These are phyloP conservation scores for Trichonephila inaurata DNA, from an alignment of 1,140 invertebrate genomes.

Conservation along the genomic window DNA sequence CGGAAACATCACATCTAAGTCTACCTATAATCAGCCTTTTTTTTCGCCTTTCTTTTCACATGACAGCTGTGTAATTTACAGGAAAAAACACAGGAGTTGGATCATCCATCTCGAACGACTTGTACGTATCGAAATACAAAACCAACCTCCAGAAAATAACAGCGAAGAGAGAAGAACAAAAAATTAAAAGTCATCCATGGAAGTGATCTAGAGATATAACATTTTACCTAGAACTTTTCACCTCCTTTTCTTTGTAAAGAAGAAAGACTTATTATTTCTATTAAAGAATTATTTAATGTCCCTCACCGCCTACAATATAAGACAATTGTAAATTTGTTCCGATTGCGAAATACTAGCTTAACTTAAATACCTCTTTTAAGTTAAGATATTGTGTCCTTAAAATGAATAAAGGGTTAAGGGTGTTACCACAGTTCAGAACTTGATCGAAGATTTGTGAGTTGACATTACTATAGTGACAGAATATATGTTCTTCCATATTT, in stretches of 20 bases:
- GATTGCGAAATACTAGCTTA: neutral
- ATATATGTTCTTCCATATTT: no score
- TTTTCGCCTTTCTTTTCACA: slow-evolving; percentile 17
- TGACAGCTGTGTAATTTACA: slow-evolving; percentile 57
- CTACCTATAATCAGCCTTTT: slow-evolving; percentile 65
- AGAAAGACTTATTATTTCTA: neutral
- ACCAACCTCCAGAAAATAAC: slow-evolving; percentile 27
- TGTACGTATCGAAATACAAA: neutral
- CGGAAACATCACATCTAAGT: slow-evolving; percentile 40
- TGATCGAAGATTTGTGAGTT: no score
- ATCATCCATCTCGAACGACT: slow-evolving; percentile 49
- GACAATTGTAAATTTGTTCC: slow-evolving; percentile 7
- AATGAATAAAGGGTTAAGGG: no score
- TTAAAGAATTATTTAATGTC: neutral
- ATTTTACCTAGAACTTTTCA: neutral
- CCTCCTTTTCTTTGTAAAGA: neutral
- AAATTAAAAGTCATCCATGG: no score
- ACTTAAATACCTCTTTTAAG: neutral
- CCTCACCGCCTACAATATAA: neutral
- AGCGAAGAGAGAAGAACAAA: neutral
- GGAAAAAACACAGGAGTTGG: slow-evolving; percentile 8
- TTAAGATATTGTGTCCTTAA: neutral
- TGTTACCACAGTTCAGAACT: no score
- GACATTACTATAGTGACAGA: no score
- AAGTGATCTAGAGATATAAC: slow-evolving; percentile 3